Percentiles rank a stretch among this genome's conserved stretches.
phyloP scores from a whole-genome alignment of 2,888 invertebrate species.

The Girardia tigrina region DNA sequence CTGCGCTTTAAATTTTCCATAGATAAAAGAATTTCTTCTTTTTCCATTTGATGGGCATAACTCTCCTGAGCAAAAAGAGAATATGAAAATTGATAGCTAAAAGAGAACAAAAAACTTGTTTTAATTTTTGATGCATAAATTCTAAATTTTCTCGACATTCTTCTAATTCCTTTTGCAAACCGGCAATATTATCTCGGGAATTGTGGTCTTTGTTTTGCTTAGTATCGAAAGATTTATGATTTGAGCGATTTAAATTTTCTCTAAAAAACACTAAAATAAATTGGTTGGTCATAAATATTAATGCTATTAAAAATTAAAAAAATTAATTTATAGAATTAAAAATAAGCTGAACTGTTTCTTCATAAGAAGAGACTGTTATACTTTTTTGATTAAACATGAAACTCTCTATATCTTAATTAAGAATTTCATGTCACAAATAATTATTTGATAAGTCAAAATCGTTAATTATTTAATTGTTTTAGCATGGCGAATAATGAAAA shows the following conservation, averaged over 20 bases:
- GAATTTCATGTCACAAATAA: too few species aligned
- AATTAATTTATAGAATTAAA: too few species aligned
- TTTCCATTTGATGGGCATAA: constrained; percentile 16
- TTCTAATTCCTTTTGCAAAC: constrained; percentile 8
- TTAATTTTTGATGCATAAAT: neutral
- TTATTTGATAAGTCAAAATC: too few species aligned
- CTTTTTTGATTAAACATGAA: too few species aligned
- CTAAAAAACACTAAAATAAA: too few species aligned
- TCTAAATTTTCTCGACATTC: neutral
- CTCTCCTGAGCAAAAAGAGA: neutral
- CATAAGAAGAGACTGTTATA: too few species aligned
- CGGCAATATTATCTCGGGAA: neutral
- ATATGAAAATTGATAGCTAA: neutral
- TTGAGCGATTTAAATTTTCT: neutral
- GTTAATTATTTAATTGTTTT: too few species aligned
- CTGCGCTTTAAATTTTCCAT: neutral
- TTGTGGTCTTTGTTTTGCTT: neutral
- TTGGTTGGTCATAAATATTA: too few species aligned
- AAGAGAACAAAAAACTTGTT: neutral
- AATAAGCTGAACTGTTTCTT: too few species aligned
- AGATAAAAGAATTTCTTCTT: neutral
- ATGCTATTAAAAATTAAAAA: too few species aligned
- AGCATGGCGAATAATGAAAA: too few species aligned
- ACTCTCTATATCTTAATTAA: too few species aligned
- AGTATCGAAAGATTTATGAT: neutral